These are phyloP conservation scores for Eretmochelys imbricata DNA, from an alignment of 2,113 vertebrate genomes.

Conservation along the genomic window DNA sequence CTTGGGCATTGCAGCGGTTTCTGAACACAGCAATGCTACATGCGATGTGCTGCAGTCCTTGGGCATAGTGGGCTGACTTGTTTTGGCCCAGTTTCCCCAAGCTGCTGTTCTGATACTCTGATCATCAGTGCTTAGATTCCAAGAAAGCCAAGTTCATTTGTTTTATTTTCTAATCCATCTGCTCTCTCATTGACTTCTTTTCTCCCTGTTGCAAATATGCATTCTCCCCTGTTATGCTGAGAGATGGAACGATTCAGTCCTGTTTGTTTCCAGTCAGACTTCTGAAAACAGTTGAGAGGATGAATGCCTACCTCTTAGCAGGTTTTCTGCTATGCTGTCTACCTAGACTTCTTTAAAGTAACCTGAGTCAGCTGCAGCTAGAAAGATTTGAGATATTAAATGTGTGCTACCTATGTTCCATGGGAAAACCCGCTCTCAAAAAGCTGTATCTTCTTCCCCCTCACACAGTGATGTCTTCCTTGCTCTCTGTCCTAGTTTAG, in stretches of 20 bases:
- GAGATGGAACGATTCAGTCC: background rate
- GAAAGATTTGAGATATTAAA: background rate
- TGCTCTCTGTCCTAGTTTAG: background rate
- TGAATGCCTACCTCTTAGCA: background rate
- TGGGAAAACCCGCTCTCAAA: background rate
- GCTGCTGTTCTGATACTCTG: background rate
- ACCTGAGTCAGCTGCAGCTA: background rate
- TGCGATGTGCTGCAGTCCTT: background rate
- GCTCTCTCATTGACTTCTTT: background rate
- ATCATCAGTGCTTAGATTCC: background rate
- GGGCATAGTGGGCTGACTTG: background rate
- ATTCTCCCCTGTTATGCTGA: background rate
- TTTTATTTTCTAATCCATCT: rapidly evolving
- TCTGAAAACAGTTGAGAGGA: background rate
- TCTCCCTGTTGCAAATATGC: background rate
- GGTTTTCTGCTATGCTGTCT: rapidly evolving
- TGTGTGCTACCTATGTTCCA: background rate
- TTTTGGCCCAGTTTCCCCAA: background rate
- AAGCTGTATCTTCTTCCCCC: background rate
- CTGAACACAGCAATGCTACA: background rate
- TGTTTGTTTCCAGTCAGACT: background rate
- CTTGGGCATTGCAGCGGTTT: background rate
- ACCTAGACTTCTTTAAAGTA: background rate
- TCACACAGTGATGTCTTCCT: rapidly evolving
- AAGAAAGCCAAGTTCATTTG: rapidly evolving